Evolutionary conservation across 92 coral and sea anemone genomes (phyloP).

Genomic region (Porites lobata): DNA sequence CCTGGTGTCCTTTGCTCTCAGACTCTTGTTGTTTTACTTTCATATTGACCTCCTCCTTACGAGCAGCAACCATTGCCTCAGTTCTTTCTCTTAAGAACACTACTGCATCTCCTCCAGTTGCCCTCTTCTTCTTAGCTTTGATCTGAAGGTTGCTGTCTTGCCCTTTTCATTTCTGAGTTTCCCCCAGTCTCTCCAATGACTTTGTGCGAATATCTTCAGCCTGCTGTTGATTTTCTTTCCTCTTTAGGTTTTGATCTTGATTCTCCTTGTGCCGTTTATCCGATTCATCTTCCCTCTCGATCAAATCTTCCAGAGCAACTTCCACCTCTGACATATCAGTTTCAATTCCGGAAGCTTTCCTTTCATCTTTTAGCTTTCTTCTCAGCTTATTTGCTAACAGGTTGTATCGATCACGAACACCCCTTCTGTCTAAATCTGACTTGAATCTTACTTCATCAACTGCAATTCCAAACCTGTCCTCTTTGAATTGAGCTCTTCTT

Average conservation of each 20-base stretch:
- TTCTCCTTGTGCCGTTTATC: conserved; percentile 20
- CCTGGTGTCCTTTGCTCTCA: background rate
- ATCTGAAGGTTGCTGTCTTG: background rate
- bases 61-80: conserved; percentile 31
- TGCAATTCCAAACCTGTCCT: conserved; percentile 26
- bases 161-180: conserved; percentile 25
- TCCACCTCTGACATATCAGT: background rate
- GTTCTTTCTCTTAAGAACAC: conserved; percentile 38
- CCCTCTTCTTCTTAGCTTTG: conserved; percentile 15
- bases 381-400: no score
- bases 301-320: background rate
- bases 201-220: conserved; percentile 44
- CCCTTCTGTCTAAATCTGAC: background rate
- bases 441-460: background rate
- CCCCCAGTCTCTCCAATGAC: conserved; percentile 37
- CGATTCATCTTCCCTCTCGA: conserved; percentile 59
- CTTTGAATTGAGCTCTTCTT: conserved; percentile 52
- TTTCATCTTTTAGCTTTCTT: no score
- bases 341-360: no score
- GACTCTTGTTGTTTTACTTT: conserved; percentile 1
- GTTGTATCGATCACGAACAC: no score
- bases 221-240: conserved; percentile 7
- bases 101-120: conserved; percentile 39
- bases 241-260: conserved; percentile 20
- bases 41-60: conserved; percentile 27